phyloP scores from a whole-genome alignment of 2,888 invertebrate genomes.

The Drosophila austrosaltans region DNA sequence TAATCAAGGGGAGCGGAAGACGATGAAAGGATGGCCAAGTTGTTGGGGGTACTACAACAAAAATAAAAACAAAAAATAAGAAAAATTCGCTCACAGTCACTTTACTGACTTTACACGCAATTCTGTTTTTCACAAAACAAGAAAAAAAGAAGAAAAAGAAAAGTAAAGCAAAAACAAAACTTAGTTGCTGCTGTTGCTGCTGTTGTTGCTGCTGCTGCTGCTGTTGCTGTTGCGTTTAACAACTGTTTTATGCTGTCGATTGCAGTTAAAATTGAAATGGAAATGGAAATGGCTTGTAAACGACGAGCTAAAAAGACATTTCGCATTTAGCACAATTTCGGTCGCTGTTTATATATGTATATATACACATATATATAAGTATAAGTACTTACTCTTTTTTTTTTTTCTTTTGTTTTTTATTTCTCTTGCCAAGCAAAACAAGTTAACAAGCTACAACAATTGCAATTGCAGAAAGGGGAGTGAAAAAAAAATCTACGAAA shows the following conservation, averaged over 20 bases:
- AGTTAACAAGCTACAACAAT: constrained; percentile 37
- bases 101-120: constrained; percentile 63
- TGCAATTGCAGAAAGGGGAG: not conserved
- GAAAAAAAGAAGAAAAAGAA: not conserved
- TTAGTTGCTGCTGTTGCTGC: constrained; percentile 38
- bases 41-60: constrained; percentile 34
- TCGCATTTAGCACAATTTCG: constrained; percentile 50
- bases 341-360: constrained; percentile 14
- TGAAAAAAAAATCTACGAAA: constrained; percentile 22
- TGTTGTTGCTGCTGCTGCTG: constrained; percentile 38
- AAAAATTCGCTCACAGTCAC: constrained; percentile 40
- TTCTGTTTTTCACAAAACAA: constrained; percentile 35
- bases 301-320: constrained; percentile 70
- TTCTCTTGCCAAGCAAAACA: constrained; percentile 39
- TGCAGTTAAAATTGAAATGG: constrained; percentile 68
- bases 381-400: constrained; percentile 8
- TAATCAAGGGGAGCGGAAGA: not conserved
- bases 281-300: constrained; percentile 65
- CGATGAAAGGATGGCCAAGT: no score
- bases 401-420: constrained; percentile 7
- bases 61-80: constrained; percentile 37
- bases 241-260: constrained; percentile 66
- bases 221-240: constrained; percentile 45
- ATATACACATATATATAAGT: not conserved
- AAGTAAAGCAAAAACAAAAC: constrained; percentile 14